Conservation (phyloP, 1,140 invertebrate species). For the Contarinia nasturtii region DNA sequence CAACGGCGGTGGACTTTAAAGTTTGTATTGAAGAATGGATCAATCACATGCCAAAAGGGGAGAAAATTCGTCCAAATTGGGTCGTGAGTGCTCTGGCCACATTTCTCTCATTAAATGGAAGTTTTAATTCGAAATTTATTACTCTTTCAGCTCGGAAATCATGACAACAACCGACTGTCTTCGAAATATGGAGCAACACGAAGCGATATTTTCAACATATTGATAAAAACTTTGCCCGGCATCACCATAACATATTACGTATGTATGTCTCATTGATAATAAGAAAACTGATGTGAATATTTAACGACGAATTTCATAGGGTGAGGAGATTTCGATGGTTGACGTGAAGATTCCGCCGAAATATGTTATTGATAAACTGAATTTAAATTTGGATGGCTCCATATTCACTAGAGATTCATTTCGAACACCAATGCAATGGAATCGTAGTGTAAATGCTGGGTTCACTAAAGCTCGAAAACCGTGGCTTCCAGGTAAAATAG, state of each 20-base stretch:
- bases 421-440: constrained; percentile 42
- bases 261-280: no score
- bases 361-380: constrained; percentile 24
- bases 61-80: constrained; percentile 17
- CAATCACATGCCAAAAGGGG: constrained; percentile 12
- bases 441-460: constrained; percentile 28
- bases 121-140: not conserved
- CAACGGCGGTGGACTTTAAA: constrained; percentile 16
- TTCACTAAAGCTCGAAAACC: constrained; percentile 26
- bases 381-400: constrained; percentile 27
- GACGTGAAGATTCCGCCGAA: constrained; percentile 32
- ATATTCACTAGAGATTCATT: constrained; percentile 36
- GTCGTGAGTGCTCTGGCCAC: constrained; percentile 21
- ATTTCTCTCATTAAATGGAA: not conserved
- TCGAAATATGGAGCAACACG: constrained; percentile 21
- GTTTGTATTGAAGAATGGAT: constrained; percentile 20
- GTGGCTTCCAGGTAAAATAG: constrained; percentile 35
- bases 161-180: constrained; percentile 28
- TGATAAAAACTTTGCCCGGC: constrained; percentile 35
- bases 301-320: no score
- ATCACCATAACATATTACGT: constrained; percentile 54
- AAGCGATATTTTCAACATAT: constrained; percentile 30
- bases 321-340: constrained; percentile 61
- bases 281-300: no score
- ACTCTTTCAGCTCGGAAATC: constrained; percentile 26